These are phyloP conservation scores for Budorcas taxicolor DNA, from an alignment of 2,113 vertebrate genomes.

Conservation along the genomic window DNA sequence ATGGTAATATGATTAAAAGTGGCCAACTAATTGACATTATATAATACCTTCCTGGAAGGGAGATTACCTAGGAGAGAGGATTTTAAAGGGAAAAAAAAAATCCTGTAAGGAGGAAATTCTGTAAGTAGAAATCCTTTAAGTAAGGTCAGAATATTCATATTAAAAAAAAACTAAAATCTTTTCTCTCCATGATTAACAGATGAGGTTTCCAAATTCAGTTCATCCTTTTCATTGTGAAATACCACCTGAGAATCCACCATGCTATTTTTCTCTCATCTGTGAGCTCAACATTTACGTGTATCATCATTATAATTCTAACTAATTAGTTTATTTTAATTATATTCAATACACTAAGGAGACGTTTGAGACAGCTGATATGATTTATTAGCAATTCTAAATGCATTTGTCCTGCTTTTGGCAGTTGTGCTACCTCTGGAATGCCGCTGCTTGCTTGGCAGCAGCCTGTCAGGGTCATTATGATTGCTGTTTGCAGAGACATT, in stretches of 20 bases:
- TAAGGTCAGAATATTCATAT: neutral
- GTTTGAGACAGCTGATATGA: slow-evolving; percentile 18
- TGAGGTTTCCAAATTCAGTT: neutral
- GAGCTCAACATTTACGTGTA: slow-evolving; percentile 6
- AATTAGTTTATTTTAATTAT: slow-evolving; percentile 76
- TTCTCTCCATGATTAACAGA: neutral
- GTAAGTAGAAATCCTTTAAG: neutral
- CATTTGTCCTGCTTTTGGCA: neutral
- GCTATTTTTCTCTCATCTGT: neutral
- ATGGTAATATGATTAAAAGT: neutral
- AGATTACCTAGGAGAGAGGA: neutral
- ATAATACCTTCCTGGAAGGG: neutral
- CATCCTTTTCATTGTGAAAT: neutral
- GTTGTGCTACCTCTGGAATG: neutral
- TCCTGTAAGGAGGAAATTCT: neutral
- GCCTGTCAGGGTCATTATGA: too few relatives aligned
- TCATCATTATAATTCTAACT: slow-evolving; percentile 58
- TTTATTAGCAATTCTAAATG: neutral
- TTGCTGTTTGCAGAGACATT: too few relatives aligned
- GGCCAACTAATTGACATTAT: neutral
- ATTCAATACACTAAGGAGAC: slow-evolving; percentile 63
- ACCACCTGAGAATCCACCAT: neutral
- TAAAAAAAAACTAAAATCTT: neutral
- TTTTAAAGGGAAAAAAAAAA: neutral
- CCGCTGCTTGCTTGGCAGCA: too few relatives aligned